Evolutionary conservation across 2,113 vertebrate genomes (phyloP).

Genomic region (Daphoenositta chrysoptera): DNA sequence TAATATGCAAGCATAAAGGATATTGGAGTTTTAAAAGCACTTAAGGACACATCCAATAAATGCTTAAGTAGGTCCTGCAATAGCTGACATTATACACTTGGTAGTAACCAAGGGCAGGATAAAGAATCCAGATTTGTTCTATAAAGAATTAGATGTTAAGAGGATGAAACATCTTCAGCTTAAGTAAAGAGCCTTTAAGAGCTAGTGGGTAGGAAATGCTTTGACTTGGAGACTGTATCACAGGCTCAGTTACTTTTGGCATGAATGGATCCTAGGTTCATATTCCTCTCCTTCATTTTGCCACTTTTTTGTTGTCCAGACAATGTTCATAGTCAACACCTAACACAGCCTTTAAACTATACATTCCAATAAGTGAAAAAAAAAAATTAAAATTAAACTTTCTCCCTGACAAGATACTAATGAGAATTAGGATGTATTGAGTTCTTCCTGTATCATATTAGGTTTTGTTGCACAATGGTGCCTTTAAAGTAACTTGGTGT

Average conservation of each 20-base stretch:
- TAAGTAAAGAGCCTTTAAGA: not conserved
- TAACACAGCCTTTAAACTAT: not conserved
- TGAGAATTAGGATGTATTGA: not conserved
- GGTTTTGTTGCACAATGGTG: not conserved
- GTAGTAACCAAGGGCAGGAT: not conserved
- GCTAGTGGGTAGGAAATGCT: not conserved
- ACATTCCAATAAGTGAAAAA: not conserved
- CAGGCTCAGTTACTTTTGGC: not conserved
- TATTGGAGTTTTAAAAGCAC: not conserved
- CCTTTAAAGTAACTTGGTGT: not conserved
- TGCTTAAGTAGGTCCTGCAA: not conserved
- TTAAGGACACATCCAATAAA: not conserved
- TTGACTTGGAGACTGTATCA: not conserved
- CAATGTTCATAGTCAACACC: not conserved
- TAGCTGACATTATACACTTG: not conserved
- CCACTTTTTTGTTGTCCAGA: not conserved
- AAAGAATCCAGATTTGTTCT: not conserved
- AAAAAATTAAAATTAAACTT: not conserved
- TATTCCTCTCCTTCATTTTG: not conserved
- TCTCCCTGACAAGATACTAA: not conserved
- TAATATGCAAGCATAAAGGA: not conserved
- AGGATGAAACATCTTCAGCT: not conserved
- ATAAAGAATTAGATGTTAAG: not conserved
- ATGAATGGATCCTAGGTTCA: not conserved
- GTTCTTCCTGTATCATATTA: not conserved